Base-by-base conservation (phyloP, 2,888 invertebrate genomes). In the Acronicta leporina region DNA sequence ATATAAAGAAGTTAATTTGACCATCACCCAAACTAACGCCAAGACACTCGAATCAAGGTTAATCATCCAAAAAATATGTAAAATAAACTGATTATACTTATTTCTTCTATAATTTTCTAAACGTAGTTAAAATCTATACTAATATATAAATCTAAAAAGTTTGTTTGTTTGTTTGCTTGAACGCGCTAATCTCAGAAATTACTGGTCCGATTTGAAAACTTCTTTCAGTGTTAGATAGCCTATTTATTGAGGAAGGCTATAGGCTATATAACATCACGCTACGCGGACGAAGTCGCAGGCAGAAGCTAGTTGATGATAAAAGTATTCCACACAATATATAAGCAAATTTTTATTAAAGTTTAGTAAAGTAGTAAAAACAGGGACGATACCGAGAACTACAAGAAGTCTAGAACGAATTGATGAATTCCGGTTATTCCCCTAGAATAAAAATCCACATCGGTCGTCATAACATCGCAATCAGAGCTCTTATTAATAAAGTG, bases 401-500 rank as follows among this genome's bases (percentile, higher is more conserved):
- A 51, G 5, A 13, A 43, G n/a, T 27, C 20, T 20, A 20, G 4
- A 20, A 20, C 20, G 4, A 20, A 11, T n/a, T 10, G 11, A 42
- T 46, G 40, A 43, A 43, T 47, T 13, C 1, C 30, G 44, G 65
- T 45, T 30, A 51, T 42, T 55, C 48, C 51, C 44, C 42, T 13
- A 16, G 14, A 30, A 57, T 35, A 16, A 9, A 40, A 5, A 20
- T 11, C 53, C 15, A 14, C 42, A 20, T 27, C 14, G 33, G 5
- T n/a, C 51, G 49, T 50, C 52, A 57, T 41, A 44, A 46, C 33
- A 59, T 41, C 33, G 48, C 58, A 50, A 27, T 25, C 54, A 57
- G 10, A 25, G 20, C 20, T 11, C 16, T 27, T 54, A 53, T 30
- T 65, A 44, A 57, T 58, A 35, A 41, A 10, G 38, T 53, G 33